Percentiles rank a stretch among this genome's conserved stretches.
phyloP scores from a whole-genome alignment of 2,113 vertebrate species.

The Sisor rabdophorus region DNA sequence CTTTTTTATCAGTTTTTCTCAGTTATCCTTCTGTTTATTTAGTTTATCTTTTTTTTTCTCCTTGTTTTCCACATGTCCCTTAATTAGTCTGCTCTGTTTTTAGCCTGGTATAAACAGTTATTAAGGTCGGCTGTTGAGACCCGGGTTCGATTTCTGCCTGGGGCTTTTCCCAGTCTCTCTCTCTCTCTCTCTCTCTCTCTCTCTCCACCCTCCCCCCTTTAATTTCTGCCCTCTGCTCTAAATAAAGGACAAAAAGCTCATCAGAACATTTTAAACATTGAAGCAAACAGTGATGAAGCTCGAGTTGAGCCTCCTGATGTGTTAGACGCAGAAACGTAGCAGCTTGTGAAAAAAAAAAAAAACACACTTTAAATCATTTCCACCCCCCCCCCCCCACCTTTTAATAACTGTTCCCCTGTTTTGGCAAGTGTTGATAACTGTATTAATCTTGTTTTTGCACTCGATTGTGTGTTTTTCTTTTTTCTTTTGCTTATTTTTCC shows the following conservation, averaged over 20 bases:
- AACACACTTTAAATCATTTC: background rate
- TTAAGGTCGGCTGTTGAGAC: too few relatives aligned
- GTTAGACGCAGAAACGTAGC: background rate
- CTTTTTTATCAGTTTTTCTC: background rate
- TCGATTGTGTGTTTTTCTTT: background rate
- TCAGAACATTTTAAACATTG: too few relatives aligned
- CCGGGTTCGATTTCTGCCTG: too few relatives aligned
- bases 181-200: too few relatives aligned
- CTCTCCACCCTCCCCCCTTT: too few relatives aligned
- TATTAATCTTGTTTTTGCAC: background rate
- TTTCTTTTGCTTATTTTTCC: background rate
- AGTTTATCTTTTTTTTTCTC: background rate
- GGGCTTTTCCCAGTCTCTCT: too few relatives aligned
- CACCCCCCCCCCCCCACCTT: background rate
- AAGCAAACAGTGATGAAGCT: background rate
- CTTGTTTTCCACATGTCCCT: background rate
- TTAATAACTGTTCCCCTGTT: background rate
- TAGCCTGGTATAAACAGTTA: too few relatives aligned
- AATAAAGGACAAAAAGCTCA: too few relatives aligned
- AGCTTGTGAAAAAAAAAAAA: background rate
- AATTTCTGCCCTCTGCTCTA: too few relatives aligned
- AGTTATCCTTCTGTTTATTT: background rate
- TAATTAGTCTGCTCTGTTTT: too few relatives aligned
- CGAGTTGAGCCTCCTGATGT: background rate
- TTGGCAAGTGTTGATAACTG: constrained; percentile 15